These are phyloP conservation scores for Cherax quadricarinatus DNA, from an alignment of 1,140 invertebrate species.

Conservation along the genomic window DNA sequence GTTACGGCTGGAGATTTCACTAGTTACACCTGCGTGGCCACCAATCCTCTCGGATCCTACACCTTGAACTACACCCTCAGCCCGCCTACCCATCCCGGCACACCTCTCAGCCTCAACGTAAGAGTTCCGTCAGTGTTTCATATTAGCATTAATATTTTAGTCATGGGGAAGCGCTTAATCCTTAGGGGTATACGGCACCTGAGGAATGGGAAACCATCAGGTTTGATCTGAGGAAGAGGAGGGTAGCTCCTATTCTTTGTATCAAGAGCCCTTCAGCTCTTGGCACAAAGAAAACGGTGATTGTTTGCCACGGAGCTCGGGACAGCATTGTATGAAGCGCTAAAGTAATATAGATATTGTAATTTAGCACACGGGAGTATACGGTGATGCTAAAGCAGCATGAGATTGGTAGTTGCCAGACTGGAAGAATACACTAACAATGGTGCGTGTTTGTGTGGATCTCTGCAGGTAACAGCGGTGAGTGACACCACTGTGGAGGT, in stretches of 20 bases:
- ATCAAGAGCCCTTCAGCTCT: not conserved
- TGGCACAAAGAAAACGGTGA: not conserved
- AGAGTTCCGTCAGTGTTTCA: not conserved
- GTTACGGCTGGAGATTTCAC: conserved; percentile 3
- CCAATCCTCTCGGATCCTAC: conserved; percentile 30
- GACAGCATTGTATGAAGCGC: too few species aligned
- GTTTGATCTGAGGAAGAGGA: too few species aligned
- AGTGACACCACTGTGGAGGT: conserved; percentile 18
- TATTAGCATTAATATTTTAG: not conserved
- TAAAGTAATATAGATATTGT: too few species aligned
- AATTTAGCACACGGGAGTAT: too few species aligned
- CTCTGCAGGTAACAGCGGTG: conserved; percentile 39
- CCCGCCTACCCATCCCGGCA: conserved; percentile 13
- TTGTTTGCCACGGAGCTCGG: too few species aligned
- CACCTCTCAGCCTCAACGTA: conserved; percentile 36
- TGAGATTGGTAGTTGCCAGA: too few species aligned
- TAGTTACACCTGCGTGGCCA: conserved; percentile 32
- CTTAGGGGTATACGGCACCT: too few species aligned
- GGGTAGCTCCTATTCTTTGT: not conserved
- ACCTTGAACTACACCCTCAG: conserved; percentile 2
- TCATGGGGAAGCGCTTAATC: too few species aligned
- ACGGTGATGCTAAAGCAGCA: too few species aligned
- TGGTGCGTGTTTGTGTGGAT: too few species aligned
- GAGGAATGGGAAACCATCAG: too few species aligned
- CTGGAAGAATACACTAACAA: too few species aligned